These are phyloP conservation scores for Sphyrna mokarran DNA, from an alignment of 2,113 vertebrate genomes.

Conservation along the genomic window DNA sequence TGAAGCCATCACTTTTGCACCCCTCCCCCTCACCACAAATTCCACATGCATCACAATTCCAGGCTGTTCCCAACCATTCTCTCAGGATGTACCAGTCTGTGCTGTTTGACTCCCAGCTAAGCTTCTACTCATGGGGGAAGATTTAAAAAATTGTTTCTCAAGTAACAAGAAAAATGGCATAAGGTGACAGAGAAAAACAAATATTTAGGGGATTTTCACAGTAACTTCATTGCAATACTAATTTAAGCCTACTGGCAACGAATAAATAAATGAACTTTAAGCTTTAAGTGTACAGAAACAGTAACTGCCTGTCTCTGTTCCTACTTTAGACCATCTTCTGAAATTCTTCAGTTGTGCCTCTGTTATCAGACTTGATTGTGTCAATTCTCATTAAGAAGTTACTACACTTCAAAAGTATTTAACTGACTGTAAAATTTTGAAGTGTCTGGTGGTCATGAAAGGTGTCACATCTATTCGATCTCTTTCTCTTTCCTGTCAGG, in stretches of 20 bases:
- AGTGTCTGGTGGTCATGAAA: not conserved
- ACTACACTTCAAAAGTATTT: not conserved
- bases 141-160: not conserved
- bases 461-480: not conserved
- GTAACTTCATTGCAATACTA: too few relatives aligned
- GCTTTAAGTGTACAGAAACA: not conserved
- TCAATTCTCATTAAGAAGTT: not conserved
- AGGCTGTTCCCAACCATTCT: not conserved
- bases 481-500: not conserved
- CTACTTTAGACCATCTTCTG: not conserved
- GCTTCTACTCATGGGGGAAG: not conserved
- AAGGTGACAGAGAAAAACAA: not conserved
- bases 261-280: too few relatives aligned
- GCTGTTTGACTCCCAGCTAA: not conserved
- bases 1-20: not conserved
- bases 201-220: too few relatives aligned
- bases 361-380: not conserved
- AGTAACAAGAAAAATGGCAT: not conserved
- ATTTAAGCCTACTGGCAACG: too few relatives aligned
- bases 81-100: not conserved
- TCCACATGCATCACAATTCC: not conserved
- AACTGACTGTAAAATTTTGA: not conserved
- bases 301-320: not conserved
- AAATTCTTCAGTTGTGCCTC: not conserved
- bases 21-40: not conserved